Evolutionary conservation across 1,140 invertebrate genomes (phyloP), one percentile per base, ranked within the genome.

Genomic region (Dendrolimus kikuchii): DNA sequence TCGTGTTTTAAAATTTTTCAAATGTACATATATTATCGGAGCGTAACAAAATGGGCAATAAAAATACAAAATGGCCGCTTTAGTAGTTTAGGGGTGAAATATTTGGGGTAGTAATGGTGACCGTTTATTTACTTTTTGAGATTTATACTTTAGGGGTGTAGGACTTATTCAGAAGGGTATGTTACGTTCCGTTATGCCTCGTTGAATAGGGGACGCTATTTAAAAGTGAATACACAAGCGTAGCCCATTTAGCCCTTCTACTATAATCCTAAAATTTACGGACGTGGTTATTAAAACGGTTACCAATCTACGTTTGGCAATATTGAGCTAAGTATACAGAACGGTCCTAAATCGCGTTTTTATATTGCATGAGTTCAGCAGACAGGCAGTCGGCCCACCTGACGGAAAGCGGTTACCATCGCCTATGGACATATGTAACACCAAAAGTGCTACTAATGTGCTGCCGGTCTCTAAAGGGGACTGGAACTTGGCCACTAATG

Each of bases 81-180:
- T 51, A 68, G 23, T 23, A 23, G 10, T 53, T 53, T 59, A 62
- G 69, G 76, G 78, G 71, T 62, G 68, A 75, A 82, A 79, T 81
- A 81, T 83, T 81, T 77, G 79, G 81, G 75, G 75, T 74, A 81
- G 74, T 86, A 74, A 83, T 82, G 80, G 77, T 57, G 65, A 68
- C 63, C 75, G 73, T 80, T 74, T 86, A 86, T 86, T 86, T 86
- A 86, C 81, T 86, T 82, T 83, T 76, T 61, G 59, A 73, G 67
- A 82, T 79, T 81, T 77, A 79, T 78, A 74, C 80, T 79, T 68
- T 65, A 37, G 60, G 81, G 76, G 71, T 63, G 66, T 62, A 59
- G 60, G 74, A 77, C 77, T 74, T 74, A 77, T 78, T 74, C 66
- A 63, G 49, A 58, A 60, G 77, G 75, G 75, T 73, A 70, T 71